Conservation (phyloP, 2,797 vertebrate species). For the Monodelphis domestica region DNA sequence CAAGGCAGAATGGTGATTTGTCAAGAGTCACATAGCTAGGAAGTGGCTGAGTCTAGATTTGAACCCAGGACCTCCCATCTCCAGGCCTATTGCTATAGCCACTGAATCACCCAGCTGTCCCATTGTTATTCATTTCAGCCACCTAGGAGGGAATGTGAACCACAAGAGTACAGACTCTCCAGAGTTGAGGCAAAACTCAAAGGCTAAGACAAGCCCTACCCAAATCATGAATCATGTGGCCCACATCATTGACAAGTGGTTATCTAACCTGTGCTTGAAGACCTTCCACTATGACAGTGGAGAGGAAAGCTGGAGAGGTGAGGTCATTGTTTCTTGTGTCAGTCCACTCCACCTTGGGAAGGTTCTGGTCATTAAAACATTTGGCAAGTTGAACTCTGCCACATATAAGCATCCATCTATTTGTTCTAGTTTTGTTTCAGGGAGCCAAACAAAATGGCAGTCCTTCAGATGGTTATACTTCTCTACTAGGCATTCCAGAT, state of each 20-base stretch:
- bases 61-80: too few relatives aligned
- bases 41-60: too few relatives aligned
- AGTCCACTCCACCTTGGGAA: background rate
- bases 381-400: background rate
- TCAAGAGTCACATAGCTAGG: too few relatives aligned
- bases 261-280: background rate
- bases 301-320: background rate
- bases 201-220: background rate
- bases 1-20: too few relatives aligned
- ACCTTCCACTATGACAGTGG: background rate
- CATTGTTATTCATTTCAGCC: slow-evolving; percentile 66
- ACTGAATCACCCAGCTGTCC: too few relatives aligned
- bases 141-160: slow-evolving; percentile 71
- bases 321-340: background rate
- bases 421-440: background rate
- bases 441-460: background rate
- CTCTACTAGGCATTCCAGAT: background rate
- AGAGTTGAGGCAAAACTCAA: background rate
- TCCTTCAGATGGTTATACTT: background rate
- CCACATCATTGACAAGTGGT: background rate
- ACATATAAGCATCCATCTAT: background rate
- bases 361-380: background rate
- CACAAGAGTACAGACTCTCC: slow-evolving; percentile 2
- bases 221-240: background rate
- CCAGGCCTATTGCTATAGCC: too few relatives aligned